Conservation (phyloP, 2,797 vertebrate genomes). For the Anguilla anguilla region DNA sequence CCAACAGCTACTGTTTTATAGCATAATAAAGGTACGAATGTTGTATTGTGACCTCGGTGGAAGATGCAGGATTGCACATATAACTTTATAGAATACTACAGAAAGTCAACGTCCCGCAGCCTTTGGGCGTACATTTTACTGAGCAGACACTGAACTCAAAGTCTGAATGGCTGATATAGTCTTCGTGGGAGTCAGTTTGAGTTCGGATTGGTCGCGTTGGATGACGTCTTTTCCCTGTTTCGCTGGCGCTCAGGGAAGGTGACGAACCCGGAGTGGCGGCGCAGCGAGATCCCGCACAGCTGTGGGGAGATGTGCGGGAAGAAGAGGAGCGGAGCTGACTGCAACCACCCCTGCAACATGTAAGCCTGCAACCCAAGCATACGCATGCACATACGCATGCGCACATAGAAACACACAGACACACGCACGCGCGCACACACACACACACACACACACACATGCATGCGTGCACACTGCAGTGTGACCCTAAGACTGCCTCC, state of each 20-base stretch:
- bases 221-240: background rate
- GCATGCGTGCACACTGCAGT: background rate
- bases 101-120: background rate
- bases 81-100: background rate
- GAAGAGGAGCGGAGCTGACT: slow-evolving; percentile 86
- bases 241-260: slow-evolving; percentile 81
- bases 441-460: background rate
- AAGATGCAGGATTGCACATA: background rate
- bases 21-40: background rate
- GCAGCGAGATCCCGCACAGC: slow-evolving; percentile 97
- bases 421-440: background rate
- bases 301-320: slow-evolving; percentile 97
- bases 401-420: background rate
- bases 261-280: slow-evolving; percentile 95
- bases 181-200: background rate
- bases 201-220: background rate
- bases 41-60: background rate
- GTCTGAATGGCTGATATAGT: background rate
- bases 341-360: slow-evolving; percentile 97
- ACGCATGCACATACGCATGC: background rate
- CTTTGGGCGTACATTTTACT: background rate
- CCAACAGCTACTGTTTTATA: background rate
- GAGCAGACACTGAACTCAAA: background rate
- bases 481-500: background rate
- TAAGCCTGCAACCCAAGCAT: slow-evolving; percentile 66